Conservation (phyloP, 2,797 vertebrate species). For the Notolabrus celidotus region DNA sequence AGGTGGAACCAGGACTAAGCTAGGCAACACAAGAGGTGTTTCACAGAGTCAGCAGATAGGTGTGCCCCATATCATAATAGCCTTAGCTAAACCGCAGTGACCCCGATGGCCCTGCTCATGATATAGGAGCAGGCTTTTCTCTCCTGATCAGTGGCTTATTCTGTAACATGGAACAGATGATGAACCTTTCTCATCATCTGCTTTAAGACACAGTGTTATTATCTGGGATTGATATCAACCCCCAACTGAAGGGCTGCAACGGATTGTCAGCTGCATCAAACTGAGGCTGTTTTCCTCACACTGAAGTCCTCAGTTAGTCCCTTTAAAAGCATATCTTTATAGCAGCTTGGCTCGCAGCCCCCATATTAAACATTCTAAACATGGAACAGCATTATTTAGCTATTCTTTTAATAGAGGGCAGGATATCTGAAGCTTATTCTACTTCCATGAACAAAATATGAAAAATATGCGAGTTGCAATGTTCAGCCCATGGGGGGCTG, state of each 20-base stretch:
- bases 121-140: slow-evolving; percentile 38
- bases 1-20: slow-evolving; percentile 72
- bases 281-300: too few relatives aligned
- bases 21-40: slow-evolving; percentile 60
- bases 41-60: slow-evolving; percentile 79
- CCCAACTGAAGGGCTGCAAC: background rate
- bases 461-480: too few relatives aligned
- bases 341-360: too few relatives aligned
- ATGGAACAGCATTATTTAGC: too few relatives aligned
- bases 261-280: background rate
- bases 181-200: background rate
- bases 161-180: slow-evolving; percentile 4
- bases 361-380: too few relatives aligned
- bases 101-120: slow-evolving; percentile 59
- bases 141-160: slow-evolving; percentile 14
- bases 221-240: slow-evolving; percentile 19
- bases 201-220: background rate
- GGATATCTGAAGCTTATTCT: background rate
- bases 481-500: too few relatives aligned
- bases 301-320: too few relatives aligned
- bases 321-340: too few relatives aligned
- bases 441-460: too few relatives aligned
- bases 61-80: slow-evolving; percentile 80
- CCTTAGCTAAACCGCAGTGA: slow-evolving; percentile 76
- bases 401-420: too few relatives aligned